phyloP scores from a whole-genome alignment of 2,113 vertebrate genomes.

The Enhydra lutris region DNA sequence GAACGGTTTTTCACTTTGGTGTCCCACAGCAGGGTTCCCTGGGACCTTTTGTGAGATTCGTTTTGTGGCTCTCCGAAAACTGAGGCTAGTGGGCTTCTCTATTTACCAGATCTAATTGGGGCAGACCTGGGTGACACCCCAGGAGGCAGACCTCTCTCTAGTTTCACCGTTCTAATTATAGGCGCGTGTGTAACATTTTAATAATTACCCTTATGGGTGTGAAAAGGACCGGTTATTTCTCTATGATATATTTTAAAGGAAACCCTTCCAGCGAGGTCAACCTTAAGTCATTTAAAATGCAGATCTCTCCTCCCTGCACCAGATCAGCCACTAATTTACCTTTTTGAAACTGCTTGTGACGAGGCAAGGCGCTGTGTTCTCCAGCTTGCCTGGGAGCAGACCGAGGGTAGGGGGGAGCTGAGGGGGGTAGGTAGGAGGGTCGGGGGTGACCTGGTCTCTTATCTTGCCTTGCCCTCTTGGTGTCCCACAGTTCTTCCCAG shows the following conservation, averaged over 20 bases:
- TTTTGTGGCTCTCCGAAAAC: neutral
- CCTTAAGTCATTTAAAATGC: neutral
- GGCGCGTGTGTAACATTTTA: conserved; percentile 58
- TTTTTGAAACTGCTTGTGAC: conserved; percentile 24
- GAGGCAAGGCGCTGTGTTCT: neutral
- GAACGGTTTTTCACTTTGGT: neutral
- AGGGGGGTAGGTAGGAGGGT: too few species aligned
- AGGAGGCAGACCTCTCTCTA: conserved; percentile 10
- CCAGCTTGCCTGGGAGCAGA: neutral
- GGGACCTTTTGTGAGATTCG: neutral
- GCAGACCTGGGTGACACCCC: neutral
- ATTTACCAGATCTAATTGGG: conserved; percentile 38
- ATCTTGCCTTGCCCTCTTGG: neutral
- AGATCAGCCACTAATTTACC: neutral
- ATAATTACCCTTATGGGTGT: conserved; percentile 19
- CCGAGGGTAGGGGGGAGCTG: neutral
- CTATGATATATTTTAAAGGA: neutral
- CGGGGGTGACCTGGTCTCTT: neutral
- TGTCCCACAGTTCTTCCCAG: neutral
- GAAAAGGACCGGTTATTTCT: neutral
- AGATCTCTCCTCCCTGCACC: neutral
- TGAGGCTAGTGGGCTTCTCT: neutral
- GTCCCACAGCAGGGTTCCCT: neutral
- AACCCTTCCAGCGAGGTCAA: neutral
- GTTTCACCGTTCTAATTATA: conserved; percentile 74